phyloP scores from a whole-genome alignment of 2,113 vertebrate genomes.

The Mobula birostris region DNA sequence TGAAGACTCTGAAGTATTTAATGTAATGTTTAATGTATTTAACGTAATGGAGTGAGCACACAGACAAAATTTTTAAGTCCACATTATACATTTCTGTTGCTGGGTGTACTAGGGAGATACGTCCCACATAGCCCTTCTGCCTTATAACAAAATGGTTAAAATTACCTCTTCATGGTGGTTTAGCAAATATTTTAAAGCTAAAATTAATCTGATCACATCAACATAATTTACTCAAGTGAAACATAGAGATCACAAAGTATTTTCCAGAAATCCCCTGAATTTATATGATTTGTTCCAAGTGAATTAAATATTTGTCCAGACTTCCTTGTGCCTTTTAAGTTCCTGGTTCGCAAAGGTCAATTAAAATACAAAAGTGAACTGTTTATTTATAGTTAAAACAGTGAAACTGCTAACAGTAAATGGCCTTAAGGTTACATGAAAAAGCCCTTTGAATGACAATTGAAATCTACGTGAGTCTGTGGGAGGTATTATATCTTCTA shows the following conservation, averaged over 20 bases:
- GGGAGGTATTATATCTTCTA: neutral
- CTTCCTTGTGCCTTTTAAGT: neutral
- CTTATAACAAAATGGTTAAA: neutral
- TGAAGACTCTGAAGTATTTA: no score
- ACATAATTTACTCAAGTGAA: no score
- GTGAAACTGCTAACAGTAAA: neutral
- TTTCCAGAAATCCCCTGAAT: neutral
- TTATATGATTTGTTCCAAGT: neutral
- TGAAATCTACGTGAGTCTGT: neutral
- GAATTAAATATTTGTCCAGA: neutral
- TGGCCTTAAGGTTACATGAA: neutral
- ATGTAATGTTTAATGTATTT: no score
- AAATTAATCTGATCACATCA: neutral
- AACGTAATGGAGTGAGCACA: no score
- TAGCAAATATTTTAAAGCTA: neutral
- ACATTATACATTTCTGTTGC: no score
- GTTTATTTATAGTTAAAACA: slow-evolving; percentile 13
- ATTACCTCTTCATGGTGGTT: neutral
- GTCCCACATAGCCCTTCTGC: no score
- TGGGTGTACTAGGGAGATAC: no score
- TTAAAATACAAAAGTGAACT: neutral
- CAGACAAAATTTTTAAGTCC: no score
- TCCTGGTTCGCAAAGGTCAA: neutral
- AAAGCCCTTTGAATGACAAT: neutral
- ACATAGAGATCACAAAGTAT: no score